Evolutionary conservation across 2,888 invertebrate species (phyloP).

Genomic region (Morpho helenor): DNA sequence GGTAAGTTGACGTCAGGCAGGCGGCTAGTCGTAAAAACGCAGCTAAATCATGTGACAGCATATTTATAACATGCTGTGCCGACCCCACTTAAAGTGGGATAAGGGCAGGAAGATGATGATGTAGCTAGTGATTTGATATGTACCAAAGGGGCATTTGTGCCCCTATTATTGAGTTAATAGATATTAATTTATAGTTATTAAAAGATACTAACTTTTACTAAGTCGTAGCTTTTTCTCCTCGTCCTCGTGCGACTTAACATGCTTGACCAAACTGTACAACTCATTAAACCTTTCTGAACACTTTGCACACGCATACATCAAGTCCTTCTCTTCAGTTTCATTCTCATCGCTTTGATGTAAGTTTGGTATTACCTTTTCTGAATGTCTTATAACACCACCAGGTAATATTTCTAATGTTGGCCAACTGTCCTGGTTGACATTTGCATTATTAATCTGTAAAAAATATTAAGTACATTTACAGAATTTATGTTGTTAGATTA

Average conservation of each 20-base stretch:
- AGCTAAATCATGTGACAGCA: no score
- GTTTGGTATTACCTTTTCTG: conserved; percentile 34
- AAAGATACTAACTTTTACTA: no score
- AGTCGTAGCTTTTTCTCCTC: conserved; percentile 36
- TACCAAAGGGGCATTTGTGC: no score
- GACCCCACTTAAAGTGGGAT: no score
- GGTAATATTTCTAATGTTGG: conserved; percentile 67
- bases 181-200: no score
- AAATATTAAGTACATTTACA: neutral
- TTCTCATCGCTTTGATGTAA: conserved; percentile 14
- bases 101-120: no score
- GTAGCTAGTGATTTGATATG: no score
- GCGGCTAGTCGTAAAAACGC: no score
- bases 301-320: conserved; percentile 67
- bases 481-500: conserved; percentile 24
- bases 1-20: no score
- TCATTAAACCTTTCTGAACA: conserved; percentile 59
- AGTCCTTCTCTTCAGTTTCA: conserved; percentile 32
- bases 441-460: conserved; percentile 1
- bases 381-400: conserved; percentile 62
- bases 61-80: no score
- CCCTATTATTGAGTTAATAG: no score
- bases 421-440: conserved; percentile 47
- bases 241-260: conserved; percentile 60
- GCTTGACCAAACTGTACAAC: conserved; percentile 56